Evolutionary conservation across 2,797 vertebrate genomes (phyloP), one percentile per base, ranked within the genome.

Genomic region (Diglossa cyanea): DNA sequence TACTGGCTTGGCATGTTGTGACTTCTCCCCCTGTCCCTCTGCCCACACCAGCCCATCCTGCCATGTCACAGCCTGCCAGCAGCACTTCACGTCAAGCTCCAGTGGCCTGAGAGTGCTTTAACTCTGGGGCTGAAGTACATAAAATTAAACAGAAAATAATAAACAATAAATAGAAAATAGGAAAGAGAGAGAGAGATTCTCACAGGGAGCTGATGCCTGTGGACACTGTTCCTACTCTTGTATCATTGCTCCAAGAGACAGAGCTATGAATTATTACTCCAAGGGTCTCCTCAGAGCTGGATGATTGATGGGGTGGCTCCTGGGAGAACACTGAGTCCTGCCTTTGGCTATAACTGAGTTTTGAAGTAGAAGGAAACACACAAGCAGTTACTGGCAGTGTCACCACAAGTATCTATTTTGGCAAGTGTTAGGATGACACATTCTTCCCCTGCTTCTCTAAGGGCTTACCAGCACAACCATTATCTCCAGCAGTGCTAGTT

Each of bases 361-460:
- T 61, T 75, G 33, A 45, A 55, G 33, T 42, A 35, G 26, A 83
- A 51, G 19, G 53, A 86, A 88, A 87, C 10, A 51, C 30, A 66
- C 20, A 45, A 62, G 72, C 55, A 68, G 7, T 93, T 94, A 85
- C 89, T 90, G 89, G 85, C 66, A 91, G 57, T 18, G 35, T 78
- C 87, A 95, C 94, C 92, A 86, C 92, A 95, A 93, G 7, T 75
- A 89, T 45, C 81, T 92, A 3, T 53, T 94, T 31, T 93, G 82
- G 78, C 48, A 58, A 86, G 17, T 33, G 39, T 40, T 44, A 62
- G 68, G 81, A 88, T 96, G 92, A 86, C 82, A 70, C 61, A 89
- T 40, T 72, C 57, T 45, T 24, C 62, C 60, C 50, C 47, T 80
- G 84, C 39, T 48, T 86, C 81, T 87, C 2, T 5, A 7, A 9